A percentile compares a stretch with the other conserved stretches of the same genome.
Evolutionary conservation across 2,888 invertebrate species (phyloP).

Genomic region (Cloeon dipterum): DNA sequence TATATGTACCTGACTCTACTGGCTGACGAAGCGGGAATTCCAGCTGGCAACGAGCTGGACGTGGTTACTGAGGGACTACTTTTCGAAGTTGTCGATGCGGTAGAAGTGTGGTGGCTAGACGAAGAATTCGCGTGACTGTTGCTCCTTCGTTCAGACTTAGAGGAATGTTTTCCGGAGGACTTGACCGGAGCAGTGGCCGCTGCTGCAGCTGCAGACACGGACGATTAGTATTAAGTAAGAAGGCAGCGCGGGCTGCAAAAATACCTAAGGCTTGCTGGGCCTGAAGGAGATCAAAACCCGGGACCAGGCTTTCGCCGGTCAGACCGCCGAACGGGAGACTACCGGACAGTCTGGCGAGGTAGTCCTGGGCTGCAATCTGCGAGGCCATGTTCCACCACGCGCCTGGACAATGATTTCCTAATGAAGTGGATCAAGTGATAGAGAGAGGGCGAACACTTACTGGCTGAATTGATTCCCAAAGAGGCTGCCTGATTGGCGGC

Average conservation of each 20-base stretch:
- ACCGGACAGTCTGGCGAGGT: constrained; percentile 51
- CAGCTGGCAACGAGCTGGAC: not conserved
- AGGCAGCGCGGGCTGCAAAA: too few species aligned
- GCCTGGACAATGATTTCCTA: constrained; percentile 25
- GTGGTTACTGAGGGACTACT: not conserved
- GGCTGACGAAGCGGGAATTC: constrained; percentile 6
- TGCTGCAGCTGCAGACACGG: too few species aligned
- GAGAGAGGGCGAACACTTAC: constrained; percentile 8
- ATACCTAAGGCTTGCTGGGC: constrained; percentile 10
- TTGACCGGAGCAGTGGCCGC: not conserved
- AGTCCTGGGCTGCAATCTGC: constrained; percentile 71
- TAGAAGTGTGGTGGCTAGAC: constrained; percentile 2
- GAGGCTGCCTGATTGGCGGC: constrained; percentile 71
- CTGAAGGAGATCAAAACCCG: constrained; percentile 28
- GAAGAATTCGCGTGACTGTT: constrained; percentile 1
- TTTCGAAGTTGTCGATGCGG: constrained; percentile 2
- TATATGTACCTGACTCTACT: constrained; percentile 10
- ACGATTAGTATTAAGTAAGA: not conserved
- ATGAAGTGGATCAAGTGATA: too few species aligned
- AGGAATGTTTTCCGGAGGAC: constrained; percentile 4
- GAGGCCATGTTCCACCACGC: constrained; percentile 85
- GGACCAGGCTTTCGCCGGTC: constrained; percentile 26
- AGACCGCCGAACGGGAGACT: constrained; percentile 32
- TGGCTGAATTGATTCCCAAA: constrained; percentile 46
- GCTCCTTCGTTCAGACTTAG: constrained; percentile 3